Conservation (phyloP, 2,888 invertebrate genomes). For the Ochlodes sylvanus region DNA sequence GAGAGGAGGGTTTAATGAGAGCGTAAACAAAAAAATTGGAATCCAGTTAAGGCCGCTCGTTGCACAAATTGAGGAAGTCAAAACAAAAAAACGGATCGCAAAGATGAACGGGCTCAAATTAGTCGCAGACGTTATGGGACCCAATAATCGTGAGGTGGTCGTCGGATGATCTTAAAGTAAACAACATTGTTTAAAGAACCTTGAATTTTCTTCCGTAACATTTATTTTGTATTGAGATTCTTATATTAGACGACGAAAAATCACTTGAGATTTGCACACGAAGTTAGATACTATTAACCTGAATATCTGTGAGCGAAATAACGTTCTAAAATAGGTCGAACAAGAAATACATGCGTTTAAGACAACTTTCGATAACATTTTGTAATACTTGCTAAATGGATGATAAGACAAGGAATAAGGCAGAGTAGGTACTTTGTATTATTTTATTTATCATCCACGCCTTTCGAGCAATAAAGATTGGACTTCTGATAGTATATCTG, state of each 20-base stretch:
- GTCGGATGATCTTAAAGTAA: background rate
- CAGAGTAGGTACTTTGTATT: background rate
- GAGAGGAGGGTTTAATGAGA: conserved; percentile 37
- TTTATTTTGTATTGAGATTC: background rate
- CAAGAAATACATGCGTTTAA: background rate
- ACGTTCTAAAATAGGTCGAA: conserved; percentile 9
- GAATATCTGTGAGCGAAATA: conserved; percentile 16
- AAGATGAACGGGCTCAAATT: conserved; percentile 38
- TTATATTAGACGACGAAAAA: conserved; percentile 19
- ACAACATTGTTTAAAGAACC: background rate
- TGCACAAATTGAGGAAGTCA: conserved; percentile 45
- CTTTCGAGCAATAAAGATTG: background rate
- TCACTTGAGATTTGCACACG: conserved; percentile 26
- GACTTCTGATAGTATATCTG: background rate
- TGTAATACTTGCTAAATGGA: background rate
- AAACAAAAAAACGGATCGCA: conserved; percentile 39
- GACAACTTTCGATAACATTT: background rate
- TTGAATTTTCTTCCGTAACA: background rate
- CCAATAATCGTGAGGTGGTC: conserved; percentile 1
- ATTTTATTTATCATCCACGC: background rate
- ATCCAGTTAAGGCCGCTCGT: conserved; percentile 42
- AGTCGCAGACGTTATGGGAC: conserved; percentile 35
- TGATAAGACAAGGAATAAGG: background rate
- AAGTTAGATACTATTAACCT: conserved; percentile 28
- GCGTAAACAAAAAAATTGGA: conserved; percentile 43